phyloP scores from a whole-genome alignment of 2,888 invertebrate genomes.

The Drosophila recens region DNA sequence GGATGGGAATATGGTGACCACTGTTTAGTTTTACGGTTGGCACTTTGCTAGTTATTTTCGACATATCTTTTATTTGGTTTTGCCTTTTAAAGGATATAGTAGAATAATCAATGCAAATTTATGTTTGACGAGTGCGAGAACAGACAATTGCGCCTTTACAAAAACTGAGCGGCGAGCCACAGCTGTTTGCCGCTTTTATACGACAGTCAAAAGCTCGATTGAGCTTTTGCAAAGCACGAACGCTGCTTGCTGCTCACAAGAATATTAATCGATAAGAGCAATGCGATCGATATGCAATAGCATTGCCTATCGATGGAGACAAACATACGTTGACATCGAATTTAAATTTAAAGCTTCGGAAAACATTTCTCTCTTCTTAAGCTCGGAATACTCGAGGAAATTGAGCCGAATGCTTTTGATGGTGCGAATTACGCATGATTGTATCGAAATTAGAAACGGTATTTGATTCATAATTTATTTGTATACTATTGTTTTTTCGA shows the following conservation, averaged over 20 bases:
- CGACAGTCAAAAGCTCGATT: slow-evolving; percentile 23
- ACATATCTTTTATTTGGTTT: neutral
- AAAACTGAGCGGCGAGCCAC: slow-evolving; percentile 43
- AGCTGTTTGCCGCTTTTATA: slow-evolving; percentile 71
- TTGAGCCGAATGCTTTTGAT: slow-evolving; percentile 13
- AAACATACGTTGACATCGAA: neutral
- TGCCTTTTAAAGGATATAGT: slow-evolving; percentile 31
- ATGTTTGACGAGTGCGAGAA: neutral
- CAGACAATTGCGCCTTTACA: slow-evolving; percentile 8
- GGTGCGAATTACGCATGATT: slow-evolving; percentile 29
- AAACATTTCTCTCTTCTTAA: neutral
- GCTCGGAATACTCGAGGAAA: slow-evolving; percentile 7
- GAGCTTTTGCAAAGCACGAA: slow-evolving; percentile 36
- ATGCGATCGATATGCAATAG: slow-evolving; percentile 33
- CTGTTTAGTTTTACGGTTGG: slow-evolving; percentile 87
- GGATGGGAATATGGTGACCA: slow-evolving; percentile 87
- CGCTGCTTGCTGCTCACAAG: slow-evolving; percentile 31
- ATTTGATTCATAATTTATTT: slow-evolving; percentile 8
- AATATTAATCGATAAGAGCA: slow-evolving; percentile 16
- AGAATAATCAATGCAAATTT: slow-evolving; percentile 4
- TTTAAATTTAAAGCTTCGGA: neutral
- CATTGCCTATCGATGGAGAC: slow-evolving; percentile 15
- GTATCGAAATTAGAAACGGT: neutral
- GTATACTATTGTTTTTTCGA: neutral
- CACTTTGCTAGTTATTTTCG: slow-evolving; percentile 73